Conservation (phyloP, 2,888 invertebrate genomes). For the Papilio gigon region DNA sequence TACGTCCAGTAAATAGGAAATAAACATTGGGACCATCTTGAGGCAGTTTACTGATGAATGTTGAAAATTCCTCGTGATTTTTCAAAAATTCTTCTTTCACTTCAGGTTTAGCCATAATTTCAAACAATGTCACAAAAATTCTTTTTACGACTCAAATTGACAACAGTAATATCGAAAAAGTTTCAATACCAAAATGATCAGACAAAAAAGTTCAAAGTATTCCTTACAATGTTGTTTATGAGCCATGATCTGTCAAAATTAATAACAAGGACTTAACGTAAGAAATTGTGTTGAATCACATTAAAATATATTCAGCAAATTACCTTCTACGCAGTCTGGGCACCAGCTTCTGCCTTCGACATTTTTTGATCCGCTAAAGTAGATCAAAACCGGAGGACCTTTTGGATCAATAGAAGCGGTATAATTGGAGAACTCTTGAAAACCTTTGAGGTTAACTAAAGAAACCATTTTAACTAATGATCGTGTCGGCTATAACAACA, state of each 20-base stretch:
- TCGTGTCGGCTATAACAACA: conserved; percentile 45
- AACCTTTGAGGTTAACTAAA: conserved; percentile 78
- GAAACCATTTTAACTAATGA: conserved; percentile 56
- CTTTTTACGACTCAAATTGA: conserved; percentile 20
- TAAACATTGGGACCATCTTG: conserved; percentile 61
- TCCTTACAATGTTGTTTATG: conserved; percentile 1
- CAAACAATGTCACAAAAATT: conserved; percentile 19
- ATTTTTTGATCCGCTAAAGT: conserved; percentile 86
- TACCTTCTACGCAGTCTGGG: conserved; percentile 92
- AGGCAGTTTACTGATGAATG: conserved; percentile 56
- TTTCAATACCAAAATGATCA: neutral
- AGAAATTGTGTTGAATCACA: conserved; percentile 7
- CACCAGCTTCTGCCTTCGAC: conserved; percentile 92
- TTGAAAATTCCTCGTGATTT: conserved; percentile 61
- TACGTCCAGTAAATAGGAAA: conserved; percentile 73
- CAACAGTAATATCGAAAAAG: conserved; percentile 1
- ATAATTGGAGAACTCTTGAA: conserved; percentile 83
- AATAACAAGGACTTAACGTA: conserved; percentile 23
- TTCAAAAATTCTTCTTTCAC: conserved; percentile 52
- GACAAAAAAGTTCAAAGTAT: neutral
- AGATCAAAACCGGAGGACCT: conserved; percentile 74
- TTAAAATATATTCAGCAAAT: conserved; percentile 45
- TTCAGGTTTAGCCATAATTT: conserved; percentile 47
- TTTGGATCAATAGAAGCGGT: conserved; percentile 75
- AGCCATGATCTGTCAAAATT: neutral